Evolutionary conservation across 2,888 invertebrate genomes (phyloP), one percentile per base, ranked within the genome.

Genomic region (Hemaris fuciformis): DNA sequence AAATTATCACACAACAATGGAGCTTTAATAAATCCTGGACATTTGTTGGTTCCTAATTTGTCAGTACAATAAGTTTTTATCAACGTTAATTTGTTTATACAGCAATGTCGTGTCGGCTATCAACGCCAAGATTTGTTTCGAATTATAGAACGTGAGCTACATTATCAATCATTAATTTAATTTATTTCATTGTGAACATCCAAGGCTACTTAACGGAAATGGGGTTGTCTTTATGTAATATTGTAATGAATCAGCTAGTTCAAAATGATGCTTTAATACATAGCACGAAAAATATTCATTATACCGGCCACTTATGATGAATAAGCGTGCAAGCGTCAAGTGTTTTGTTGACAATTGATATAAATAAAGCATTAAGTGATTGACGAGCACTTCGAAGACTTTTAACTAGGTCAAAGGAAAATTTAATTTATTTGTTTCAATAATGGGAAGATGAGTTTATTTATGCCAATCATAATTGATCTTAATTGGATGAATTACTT

Each of bases 401-500:
- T 38, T n/a, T 4, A 38, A 38, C 38, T 38, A 38, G 38, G 38
- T 38, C 38, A 38, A 38, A 38, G 13, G 38, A 38, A 38, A 38
- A 38, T n/a, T 13, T 38, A n/a, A 38, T 38, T 38, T 38, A n/a
- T n/a, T 6, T 13, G 1, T 38, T 38, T 38, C 10, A n/a, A n/a
- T 38, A n/a, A 4, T 46, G 23, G 48, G 6, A 23, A 25, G 3
- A n/a, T 15, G 48, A n/a, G 25, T 53, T n/a, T 23, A 6, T 27
- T 27, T 23, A 22, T n/a, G 4, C 53, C 27, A n/a, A 38, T 38
- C n/a, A 38, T n/a, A 38, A 10, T 38, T 18, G 1, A 15, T 15
- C 7, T 7, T 38, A 7, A 53, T 18, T 1, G 0, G 13, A 3
- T 38, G 20, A 62, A 57, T 64, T 18, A 95, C 96, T 96, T 91